Conservation (phyloP, 2,797 vertebrate species). For the Hirundo rustica region DNA sequence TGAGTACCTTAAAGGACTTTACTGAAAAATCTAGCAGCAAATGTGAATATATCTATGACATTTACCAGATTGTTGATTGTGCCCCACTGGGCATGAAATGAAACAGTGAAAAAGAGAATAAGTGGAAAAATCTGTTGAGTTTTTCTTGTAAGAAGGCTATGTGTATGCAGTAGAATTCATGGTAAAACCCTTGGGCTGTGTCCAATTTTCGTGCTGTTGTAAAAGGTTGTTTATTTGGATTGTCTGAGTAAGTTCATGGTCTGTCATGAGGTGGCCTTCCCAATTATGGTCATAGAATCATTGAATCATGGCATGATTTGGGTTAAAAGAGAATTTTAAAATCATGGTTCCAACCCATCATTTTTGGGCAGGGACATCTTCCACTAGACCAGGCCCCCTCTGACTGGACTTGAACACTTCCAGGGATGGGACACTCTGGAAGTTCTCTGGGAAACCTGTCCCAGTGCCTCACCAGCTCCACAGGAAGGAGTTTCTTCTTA, state of each 20-base stretch:
- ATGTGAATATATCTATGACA: rapidly evolving
- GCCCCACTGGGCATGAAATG: not conserved
- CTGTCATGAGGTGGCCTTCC: not conserved
- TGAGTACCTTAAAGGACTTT: not conserved
- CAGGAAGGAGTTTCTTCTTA: not conserved
- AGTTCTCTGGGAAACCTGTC: no score
- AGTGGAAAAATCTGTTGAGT: not conserved
- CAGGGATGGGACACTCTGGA: not conserved
- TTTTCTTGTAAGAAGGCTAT: not conserved
- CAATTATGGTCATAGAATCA: not conserved
- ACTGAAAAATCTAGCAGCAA: not conserved
- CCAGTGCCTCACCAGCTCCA: not conserved
- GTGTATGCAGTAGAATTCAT: not conserved
- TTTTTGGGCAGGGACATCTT: no score
- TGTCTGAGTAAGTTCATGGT: not conserved
- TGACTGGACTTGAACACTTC: not conserved
- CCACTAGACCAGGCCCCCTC: not conserved
- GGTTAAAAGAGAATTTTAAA: not conserved
- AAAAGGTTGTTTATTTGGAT: constrained; percentile 1
- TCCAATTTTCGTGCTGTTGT: not conserved
- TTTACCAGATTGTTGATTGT: not conserved
- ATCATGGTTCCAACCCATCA: not conserved
- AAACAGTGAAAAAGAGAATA: not conserved
- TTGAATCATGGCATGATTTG: not conserved
- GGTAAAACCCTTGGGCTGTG: not conserved